Conservation (phyloP, 2,797 vertebrate genomes). For the Enteromius anoplus region DNA sequence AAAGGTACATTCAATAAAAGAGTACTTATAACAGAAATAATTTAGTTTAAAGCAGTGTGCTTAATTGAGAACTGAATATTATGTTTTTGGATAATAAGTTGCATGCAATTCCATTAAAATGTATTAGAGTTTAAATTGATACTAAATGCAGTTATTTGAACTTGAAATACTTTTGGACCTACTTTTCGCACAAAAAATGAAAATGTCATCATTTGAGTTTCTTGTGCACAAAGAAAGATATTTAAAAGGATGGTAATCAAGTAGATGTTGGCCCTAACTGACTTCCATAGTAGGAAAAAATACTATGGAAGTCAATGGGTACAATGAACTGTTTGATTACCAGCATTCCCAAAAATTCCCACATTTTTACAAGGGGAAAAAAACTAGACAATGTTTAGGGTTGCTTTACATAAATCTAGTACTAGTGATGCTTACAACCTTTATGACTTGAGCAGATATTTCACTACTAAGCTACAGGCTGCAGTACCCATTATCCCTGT, state of each 20-base stretch:
- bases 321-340: neutral
- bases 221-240: neutral
- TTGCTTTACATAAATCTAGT: neutral
- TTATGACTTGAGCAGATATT: conserved; percentile 4
- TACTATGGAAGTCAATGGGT: neutral
- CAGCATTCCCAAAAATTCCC: neutral
- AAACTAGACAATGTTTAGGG: too few species aligned
- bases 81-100: neutral
- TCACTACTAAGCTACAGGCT: neutral
- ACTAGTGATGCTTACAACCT: neutral
- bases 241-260: neutral
- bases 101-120: neutral
- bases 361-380: too few species aligned
- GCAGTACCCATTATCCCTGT: conserved; percentile 16
- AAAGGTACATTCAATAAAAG: neutral
- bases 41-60: neutral
- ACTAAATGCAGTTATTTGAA: neutral
- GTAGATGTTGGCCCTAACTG: neutral
- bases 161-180: neutral
- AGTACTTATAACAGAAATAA: neutral
- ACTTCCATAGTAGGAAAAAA: neutral
- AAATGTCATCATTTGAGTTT: neutral
- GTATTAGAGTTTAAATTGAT: neutral
- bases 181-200: neutral
- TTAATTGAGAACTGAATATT: neutral